These are phyloP conservation scores for Epizoanthus stellaris DNA, from an alignment of 92 coral and sea anemone genomes.

Conservation along the genomic window DNA sequence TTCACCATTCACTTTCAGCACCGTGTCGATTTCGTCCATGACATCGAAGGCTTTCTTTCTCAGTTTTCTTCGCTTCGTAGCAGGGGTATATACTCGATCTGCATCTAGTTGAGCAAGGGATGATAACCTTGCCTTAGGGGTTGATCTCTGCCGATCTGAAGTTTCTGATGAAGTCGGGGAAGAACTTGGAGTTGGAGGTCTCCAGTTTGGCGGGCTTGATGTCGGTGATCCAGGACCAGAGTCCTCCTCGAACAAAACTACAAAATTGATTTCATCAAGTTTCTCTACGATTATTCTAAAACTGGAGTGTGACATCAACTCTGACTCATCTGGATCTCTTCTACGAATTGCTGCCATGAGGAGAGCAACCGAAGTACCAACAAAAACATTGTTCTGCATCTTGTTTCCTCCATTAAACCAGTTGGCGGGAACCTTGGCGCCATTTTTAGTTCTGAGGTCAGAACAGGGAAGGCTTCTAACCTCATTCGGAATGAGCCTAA, in stretches of 20 bases:
- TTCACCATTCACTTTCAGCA: conserved; percentile 4
- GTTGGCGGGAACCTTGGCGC: conserved; percentile 18
- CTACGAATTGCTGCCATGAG: conserved; percentile 8
- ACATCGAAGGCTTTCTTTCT: not conserved
- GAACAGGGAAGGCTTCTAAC: not conserved
- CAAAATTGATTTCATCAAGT: not conserved
- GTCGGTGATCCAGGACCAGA: not conserved
- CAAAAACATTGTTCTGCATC: not conserved
- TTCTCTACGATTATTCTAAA: not conserved
- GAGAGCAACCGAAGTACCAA: conserved; percentile 1
- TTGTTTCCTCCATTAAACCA: conserved; percentile 6
- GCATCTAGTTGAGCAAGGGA: conserved; percentile 9
- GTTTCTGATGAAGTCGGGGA: conserved; percentile 10
- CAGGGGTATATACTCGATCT: conserved; percentile 6
- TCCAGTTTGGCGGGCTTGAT: conserved; percentile 12
- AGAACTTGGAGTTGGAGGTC: not conserved
- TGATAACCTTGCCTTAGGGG: conserved; percentile 2
- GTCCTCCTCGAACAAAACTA: not conserved
- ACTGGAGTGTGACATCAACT: not conserved
- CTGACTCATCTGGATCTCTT: not conserved
- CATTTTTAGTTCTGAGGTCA: conserved; percentile 7
- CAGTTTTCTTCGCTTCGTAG: conserved; percentile 14
- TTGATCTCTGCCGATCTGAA: not conserved
- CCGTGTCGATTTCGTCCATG: conserved; percentile 1
- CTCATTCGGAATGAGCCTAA: not conserved